Evolutionary conservation across 2,888 invertebrate genomes (phyloP), one percentile per base, ranked within the genome.

Genomic region (Xanthia icteritia): DNA sequence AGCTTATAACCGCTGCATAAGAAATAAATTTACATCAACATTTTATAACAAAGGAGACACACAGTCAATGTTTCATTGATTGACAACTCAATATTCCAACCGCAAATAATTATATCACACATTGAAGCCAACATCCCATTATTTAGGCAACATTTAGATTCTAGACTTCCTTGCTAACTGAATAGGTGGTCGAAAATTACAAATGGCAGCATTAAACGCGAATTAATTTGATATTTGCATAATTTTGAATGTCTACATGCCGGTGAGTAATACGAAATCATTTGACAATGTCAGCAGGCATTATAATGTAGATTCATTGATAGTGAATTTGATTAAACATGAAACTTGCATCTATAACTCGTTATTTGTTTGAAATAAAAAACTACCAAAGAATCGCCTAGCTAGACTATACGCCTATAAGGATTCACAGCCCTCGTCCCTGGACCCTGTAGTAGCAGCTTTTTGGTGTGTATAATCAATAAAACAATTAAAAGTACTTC

Each of bases 221-320:
- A 84, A 86, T 89, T 77, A 77, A 86, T 89, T 70, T 2, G 48
- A 73, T 71, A 86, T 89, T 89, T 73, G 83, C 87, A 89, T 89
- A 88, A 81, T 82, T 87, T 89, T 84, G 60, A 72, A 67, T 77
- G 81, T 77, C 68, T 76, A 56, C 76, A 77, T 54, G 54, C 27
- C 56, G 66, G n/a, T 83, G 81, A 81, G 63, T 83, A 81, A 83
- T 82, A 36, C 31, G 5, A 64, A 42, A 27, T 45, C 64, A 67
- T 83, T 79, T 65, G 42, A 83, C 66, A 70, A 73, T 75, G 83
- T 70, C 72, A 73, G 56, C 56, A 48, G 5, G 63, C 31, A 70
- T 85, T 72, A 48, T 71, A 48, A 71, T 73, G 67, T 63, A 70
- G 61, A 54, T 79, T 45, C 56, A 66, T 65, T 63, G 39, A 72